These are phyloP conservation scores for Lethenteron camtschaticum DNA, from an alignment of 2,113 vertebrate species.

Conservation along the genomic window DNA sequence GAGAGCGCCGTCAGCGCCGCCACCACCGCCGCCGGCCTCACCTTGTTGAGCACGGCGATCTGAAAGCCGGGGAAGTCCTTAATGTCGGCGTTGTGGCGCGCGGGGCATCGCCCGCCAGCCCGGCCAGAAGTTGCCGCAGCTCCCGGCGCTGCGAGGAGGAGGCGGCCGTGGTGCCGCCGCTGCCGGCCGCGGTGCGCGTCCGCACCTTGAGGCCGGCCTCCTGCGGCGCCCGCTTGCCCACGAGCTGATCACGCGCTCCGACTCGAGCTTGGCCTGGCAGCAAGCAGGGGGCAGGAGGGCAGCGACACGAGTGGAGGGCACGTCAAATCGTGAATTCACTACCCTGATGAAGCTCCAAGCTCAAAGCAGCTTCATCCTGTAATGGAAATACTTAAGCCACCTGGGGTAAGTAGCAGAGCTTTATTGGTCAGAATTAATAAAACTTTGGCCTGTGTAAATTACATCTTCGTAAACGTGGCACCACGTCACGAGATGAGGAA, in stretches of 20 bases:
- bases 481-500: too few species aligned
- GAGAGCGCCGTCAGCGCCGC: too few species aligned
- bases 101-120: conserved; percentile 42
- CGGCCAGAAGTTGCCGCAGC: conserved; percentile 65
- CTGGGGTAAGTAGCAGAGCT: too few species aligned
- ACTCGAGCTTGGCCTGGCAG: conserved; percentile 71
- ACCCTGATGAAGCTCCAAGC: too few species aligned
- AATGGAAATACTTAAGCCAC: too few species aligned
- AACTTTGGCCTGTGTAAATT: too few species aligned
- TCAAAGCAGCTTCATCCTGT: too few species aligned
- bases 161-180: conserved; percentile 40
- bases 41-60: conserved; percentile 68
- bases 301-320: too few species aligned
- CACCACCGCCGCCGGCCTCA: conserved; percentile 15
- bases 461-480: too few species aligned
- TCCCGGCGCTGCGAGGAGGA: conserved; percentile 62
- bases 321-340: too few species aligned
- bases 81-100: conserved; percentile 51
- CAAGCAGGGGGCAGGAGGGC: too few species aligned
- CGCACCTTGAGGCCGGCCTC: conserved; percentile 73
- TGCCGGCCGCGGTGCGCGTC: conserved; percentile 41
- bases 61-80: conserved; percentile 90
- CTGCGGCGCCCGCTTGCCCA: conserved; percentile 52
- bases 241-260: conserved; percentile 62
- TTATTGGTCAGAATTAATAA: too few species aligned